Conservation (phyloP, 1,140 invertebrate genomes). For the Brachionus calyciflorus region DNA sequence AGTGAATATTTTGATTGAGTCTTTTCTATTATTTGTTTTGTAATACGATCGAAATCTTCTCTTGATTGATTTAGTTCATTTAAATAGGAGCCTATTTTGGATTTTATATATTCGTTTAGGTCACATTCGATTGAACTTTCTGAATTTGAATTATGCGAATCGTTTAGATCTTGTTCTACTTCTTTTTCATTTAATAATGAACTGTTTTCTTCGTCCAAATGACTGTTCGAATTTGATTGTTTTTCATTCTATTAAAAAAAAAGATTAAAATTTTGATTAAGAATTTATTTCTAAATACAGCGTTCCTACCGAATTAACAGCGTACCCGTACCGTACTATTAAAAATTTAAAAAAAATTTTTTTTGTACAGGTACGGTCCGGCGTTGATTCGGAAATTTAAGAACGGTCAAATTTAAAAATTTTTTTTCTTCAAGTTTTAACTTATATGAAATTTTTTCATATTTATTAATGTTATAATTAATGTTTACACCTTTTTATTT, state of each 20-base stretch:
- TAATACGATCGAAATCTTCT: conserved; percentile 2
- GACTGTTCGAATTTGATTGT: neutral
- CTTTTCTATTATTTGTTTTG: neutral
- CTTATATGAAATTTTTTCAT: too few species aligned
- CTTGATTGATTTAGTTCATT: conserved; percentile 1
- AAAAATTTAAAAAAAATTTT: too few species aligned
- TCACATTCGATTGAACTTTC: conserved; percentile 2
- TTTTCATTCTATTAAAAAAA: neutral
- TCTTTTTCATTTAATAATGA: neutral
- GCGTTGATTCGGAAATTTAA: too few species aligned
- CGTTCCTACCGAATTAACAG: too few species aligned
- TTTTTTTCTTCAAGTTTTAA: too few species aligned
- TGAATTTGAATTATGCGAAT: neutral
- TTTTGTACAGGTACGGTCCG: too few species aligned
- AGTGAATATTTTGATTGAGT: neutral
- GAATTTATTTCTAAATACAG: neutral
- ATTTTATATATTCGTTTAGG: conserved; percentile 2
- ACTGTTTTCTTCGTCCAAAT: neutral
- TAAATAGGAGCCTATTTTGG: neutral
- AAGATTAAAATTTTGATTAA: neutral
- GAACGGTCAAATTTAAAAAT: too few species aligned
- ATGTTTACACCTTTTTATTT: too few species aligned
- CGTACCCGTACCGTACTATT: too few species aligned
- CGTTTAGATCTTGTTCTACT: neutral
- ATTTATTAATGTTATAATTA: too few species aligned